Base-by-base conservation (phyloP, 2,888 invertebrate species). In the Lissonota sp. region DNA sequence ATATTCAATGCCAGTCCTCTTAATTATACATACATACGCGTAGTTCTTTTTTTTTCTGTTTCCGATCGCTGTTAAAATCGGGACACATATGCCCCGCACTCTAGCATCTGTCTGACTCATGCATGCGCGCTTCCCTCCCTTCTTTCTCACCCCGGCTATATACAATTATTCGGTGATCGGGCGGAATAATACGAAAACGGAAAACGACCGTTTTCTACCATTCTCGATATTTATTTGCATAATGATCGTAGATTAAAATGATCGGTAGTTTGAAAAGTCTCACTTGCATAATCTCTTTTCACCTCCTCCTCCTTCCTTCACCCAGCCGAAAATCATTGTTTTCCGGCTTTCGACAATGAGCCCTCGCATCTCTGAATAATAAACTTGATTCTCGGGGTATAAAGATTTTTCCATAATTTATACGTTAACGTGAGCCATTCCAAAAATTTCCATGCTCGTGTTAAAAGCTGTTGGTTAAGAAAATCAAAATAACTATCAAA, bases 391-490 rank as follows among this genome's bases (percentile, higher is more conserved):
- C 57, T 6, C 3, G 40, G 16, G 40, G 40, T 40, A 42, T 49
- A 63, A 12, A 49, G 72, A 77, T 80, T 80, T 84, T 84, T 72
- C 63, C 66, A 58, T 81, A 83, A 85, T 84, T 55, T 81, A 84
- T 83, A 60, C 84, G 75, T 57, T 83, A 83, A 76, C 84, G 83
- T 85, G 84, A 77, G 49, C 26, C 26, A 26, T 26, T 26, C 3
- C 26, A 26, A 26, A 26, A 8, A 10, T 37, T 66, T 66, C 37
- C n/a, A n/a, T n/a, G n/a, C n/a, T n/a, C n/a, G n/a, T n/a, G n/a
- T 16, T 37, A 7, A 39, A 53, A 4, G 10, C 4, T 10, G 2
- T 16, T n/a, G 4, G 26, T 49, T 6, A 1, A 49, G 26, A 26
- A 58, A 40, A 44, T 64, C 16, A 14, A n/a, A n/a, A 60, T n/a